Base-by-base conservation (phyloP, 2,888 invertebrate species). In the Plutella xylostella region DNA sequence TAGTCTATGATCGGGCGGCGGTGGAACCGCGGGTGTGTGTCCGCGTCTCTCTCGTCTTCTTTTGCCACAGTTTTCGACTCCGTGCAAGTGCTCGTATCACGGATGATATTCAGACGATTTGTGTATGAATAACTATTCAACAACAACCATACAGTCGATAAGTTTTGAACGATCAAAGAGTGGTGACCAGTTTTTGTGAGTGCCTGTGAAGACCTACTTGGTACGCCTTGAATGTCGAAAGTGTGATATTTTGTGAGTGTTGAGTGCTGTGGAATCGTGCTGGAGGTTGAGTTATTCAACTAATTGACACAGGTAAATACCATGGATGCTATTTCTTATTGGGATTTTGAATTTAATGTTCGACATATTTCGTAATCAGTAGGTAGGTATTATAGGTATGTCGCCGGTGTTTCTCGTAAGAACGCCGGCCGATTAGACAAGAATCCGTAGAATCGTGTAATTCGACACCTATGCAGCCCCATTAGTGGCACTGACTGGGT, bases 1-100 rank as follows among this genome's bases (percentile, higher is more conserved):
- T 70, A 60, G 51, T 75, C 78, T 76, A 62, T 78, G 77, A 54
- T 55, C 67, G 75, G 65, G 21, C 6, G 15, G 21, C 25, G 35
- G 34, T 34, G 34, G n/a, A 15, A 7, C 68, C 69, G 65, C 20
- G 37, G 43, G n/a, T 35, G 39, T 69, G 72, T 69, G 67, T 68
- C 65, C 66, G 72, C 41, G 45, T 28, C 39, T 39, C 35, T 28
- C 37, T 35, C n/a, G 43, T 43, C 30, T 67, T 74, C 74, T 75
- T 75, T 63, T 53, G 52, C 51, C 53, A 72, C 61, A 77, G 74
- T 65, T 67, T 66, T 68, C 72, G 73, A 72, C 67, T 75, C 75
- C 75, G 78, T 72, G 75, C 66, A 71, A 77, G 80, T 80, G 76
- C 77, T 79, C 72, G 72, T 60, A 73, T 66, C 72, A 71, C 77